These are phyloP conservation scores for Stenodera caucasica DNA, from an alignment of 2,888 invertebrate genomes.

Conservation along the genomic window DNA sequence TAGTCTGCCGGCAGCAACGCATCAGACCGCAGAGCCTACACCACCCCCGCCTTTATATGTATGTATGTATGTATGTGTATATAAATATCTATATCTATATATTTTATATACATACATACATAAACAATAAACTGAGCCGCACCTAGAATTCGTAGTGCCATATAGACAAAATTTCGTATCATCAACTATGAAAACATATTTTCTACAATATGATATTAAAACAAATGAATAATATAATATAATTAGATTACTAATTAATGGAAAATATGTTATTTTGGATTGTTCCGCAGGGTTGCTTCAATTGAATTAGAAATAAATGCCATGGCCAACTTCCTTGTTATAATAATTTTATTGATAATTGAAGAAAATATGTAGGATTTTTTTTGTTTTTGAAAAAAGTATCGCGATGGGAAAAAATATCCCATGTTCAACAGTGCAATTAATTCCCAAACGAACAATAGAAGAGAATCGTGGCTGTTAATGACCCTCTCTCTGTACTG, in stretches of 20 bases:
- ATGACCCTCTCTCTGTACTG: background rate
- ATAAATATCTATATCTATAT: too few species aligned
- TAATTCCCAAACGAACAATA: constrained; percentile 3
- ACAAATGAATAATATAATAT: too few species aligned
- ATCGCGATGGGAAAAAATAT: background rate
- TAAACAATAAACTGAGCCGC: background rate
- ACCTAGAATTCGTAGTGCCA: background rate
- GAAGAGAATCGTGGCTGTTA: background rate
- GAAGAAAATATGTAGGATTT: too few species aligned
- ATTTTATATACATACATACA: background rate
- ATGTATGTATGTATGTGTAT: too few species aligned
- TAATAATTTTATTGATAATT: background rate
- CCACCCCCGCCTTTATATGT: constrained; percentile 14
- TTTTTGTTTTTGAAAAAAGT: background rate
- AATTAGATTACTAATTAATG: background rate
- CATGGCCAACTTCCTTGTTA: constrained; percentile 4
- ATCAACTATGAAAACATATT: too few species aligned
- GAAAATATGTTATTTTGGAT: background rate
- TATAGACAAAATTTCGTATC: background rate
- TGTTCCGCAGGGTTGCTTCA: constrained; percentile 3
- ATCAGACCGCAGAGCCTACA: constrained; percentile 18
- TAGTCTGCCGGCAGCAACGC: constrained; percentile 12
- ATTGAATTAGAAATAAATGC: constrained; percentile 4
- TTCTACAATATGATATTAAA: too few species aligned
- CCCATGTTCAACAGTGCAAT: background rate